Evolutionary conservation across 2,888 invertebrate genomes (phyloP), one percentile per base, ranked within the genome.

Genomic region (Scaptomyza polygonia): DNA sequence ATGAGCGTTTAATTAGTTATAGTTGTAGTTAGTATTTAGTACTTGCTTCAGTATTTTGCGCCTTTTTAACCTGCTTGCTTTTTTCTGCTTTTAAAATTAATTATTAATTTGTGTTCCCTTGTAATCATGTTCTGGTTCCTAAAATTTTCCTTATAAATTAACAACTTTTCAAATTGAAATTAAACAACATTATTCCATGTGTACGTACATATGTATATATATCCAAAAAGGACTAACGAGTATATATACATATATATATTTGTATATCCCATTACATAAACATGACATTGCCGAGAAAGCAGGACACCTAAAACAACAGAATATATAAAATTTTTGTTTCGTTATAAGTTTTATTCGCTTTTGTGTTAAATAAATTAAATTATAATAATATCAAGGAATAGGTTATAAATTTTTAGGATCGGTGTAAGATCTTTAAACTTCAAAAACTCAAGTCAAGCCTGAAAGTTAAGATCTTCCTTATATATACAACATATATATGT

Each of bases 211-310:
- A 18, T 48, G 29, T 34, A 21, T 63, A 43, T 45, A 69, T 59
- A 56, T 62, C 45, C 16, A 65, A 68, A 39, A 63, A 48, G 59
- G 59, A 72, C 62, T 51, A 61, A 56, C 57, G 62, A 67, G 63
- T 45, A 55, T 30, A 12, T 12, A 47, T 12, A 12, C 30, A 30
- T 63, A 64, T 75, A 70, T 65, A n/a, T n/a, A 34, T 25, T n/a
- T n/a, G n/a, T n/a, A n/a, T n/a, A n/a, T n/a, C n/a, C n/a, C n/a
- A n/a, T n/a, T n/a, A 53, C 62, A 40, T 44, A 64, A 34, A 73
- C 65, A 68, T 72, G 59, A 86, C 76, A 83, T 88, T 88, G 90
- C 90, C 90, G 90, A 90, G 90, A 90, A 90, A 90, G 90, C 90
- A 90, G 90, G 90, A 90, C 89, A 88, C 72, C 72, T 62, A 62